These are phyloP conservation scores for Hemibagrus wyckioides DNA, from an alignment of 2,113 vertebrate species.

Conservation along the genomic window DNA sequence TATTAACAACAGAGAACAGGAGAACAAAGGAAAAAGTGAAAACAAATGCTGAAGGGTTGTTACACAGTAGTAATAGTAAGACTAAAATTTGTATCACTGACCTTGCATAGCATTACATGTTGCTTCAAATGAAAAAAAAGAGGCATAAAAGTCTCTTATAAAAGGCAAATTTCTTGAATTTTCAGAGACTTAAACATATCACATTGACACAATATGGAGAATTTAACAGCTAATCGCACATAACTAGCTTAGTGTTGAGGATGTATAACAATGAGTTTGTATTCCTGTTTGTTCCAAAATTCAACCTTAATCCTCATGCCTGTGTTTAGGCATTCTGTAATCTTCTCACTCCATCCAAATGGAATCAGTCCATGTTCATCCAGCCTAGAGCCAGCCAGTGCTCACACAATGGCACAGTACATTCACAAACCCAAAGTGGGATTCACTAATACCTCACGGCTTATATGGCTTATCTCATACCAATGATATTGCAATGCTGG, in stretches of 20 bases:
- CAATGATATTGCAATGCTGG: background rate
- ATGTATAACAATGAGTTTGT: background rate
- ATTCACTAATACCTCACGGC: background rate
- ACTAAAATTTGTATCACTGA: background rate
- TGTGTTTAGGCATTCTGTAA: slow-evolving; percentile 57
- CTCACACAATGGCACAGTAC: slow-evolving; percentile 70
- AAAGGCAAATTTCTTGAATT: background rate
- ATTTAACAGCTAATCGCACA: background rate
- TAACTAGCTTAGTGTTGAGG: background rate
- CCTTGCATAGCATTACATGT: background rate
- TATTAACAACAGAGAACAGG: background rate
- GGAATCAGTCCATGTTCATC: slow-evolving; percentile 71
- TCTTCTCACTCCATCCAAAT: slow-evolving; percentile 69
- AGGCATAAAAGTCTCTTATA: no score
- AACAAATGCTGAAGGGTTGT: background rate
- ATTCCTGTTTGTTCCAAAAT: slow-evolving; percentile 57
- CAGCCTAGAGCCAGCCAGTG: slow-evolving; percentile 62
- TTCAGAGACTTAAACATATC: background rate
- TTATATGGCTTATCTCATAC: no score
- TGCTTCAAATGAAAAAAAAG: background rate
- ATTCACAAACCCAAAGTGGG: slow-evolving; percentile 47
- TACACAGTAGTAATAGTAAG: background rate
- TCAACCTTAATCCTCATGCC: slow-evolving; percentile 58
- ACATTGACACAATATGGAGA: background rate
- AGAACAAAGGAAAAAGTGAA: background rate